phyloP scores from a whole-genome alignment of 2,888 invertebrate species.

The Chymomyza procnemis region DNA sequence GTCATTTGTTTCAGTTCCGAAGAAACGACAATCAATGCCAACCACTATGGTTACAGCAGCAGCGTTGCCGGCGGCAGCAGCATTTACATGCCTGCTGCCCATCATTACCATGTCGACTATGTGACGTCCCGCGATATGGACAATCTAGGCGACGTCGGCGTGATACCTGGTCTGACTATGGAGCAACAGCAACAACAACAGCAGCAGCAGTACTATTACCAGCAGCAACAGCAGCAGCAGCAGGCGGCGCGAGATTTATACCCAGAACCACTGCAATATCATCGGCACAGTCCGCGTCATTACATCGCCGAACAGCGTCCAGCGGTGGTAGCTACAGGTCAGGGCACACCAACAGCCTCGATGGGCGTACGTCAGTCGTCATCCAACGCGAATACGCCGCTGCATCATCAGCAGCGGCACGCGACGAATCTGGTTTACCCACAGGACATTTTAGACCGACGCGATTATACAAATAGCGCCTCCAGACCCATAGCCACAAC shows the following conservation, averaged over 20 bases:
- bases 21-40: conserved; percentile 77
- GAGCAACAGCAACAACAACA: conserved; percentile 17
- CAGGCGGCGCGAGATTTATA: conserved; percentile 65
- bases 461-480: conserved; percentile 75
- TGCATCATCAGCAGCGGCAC: conserved; percentile 61
- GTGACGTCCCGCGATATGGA: conserved; percentile 51
- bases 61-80: conserved; percentile 45
- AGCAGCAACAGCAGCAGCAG: conserved; percentile 26
- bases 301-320: conserved; percentile 75
- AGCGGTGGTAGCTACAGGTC: conserved; percentile 47
- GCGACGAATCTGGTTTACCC: conserved; percentile 75
- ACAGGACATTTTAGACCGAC: conserved; percentile 78
- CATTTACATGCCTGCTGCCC: conserved; percentile 66
- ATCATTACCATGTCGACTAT: conserved; percentile 63
- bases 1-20: conserved; percentile 77
- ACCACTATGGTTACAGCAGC: conserved; percentile 31
- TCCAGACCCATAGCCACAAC: conserved; percentile 65
- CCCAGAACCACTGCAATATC: conserved; percentile 75
- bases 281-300: conserved; percentile 77
- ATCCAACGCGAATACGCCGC: conserved; percentile 68
- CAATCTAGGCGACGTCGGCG: conserved; percentile 42
- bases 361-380: conserved; percentile 58
- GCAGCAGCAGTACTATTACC: conserved; percentile 23
- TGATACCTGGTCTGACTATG: conserved; percentile 54
- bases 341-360: conserved; percentile 58